Percentiles rank a stretch among this genome's conserved stretches.
Conservation (phyloP, 2,797 vertebrate species). For the Ceryle rudis region DNA sequence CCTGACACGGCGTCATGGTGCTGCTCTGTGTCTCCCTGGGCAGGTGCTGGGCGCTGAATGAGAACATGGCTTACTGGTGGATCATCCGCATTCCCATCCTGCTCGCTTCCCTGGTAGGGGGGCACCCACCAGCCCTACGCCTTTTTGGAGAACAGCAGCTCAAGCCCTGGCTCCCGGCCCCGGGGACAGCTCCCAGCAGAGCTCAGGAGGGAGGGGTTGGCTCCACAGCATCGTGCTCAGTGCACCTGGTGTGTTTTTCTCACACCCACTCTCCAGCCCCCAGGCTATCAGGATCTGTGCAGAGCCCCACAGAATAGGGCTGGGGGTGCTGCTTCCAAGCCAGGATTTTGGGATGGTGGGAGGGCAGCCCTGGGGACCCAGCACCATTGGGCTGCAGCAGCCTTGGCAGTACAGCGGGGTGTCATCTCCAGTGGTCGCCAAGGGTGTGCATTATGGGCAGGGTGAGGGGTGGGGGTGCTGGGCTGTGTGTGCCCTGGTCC, state of each 20-base stretch:
- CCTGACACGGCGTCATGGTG: fast-evolving
- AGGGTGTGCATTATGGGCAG: fast-evolving
- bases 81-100: conserved; percentile 88
- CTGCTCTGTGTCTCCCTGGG: background rate
- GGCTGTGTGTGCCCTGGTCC: background rate
- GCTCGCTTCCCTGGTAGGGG: conserved; percentile 82
- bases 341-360: background rate
- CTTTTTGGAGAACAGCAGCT: background rate
- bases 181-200: background rate
- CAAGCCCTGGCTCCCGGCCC: fast-evolving
- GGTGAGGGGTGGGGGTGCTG: background rate
- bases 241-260: fast-evolving
- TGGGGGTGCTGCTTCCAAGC: background rate
- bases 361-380: background rate
- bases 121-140: background rate
- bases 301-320: background rate
- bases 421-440: background rate
- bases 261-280: background rate
- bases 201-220: background rate
- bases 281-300: background rate
- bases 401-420: background rate
- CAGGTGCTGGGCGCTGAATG: conserved; percentile 88
- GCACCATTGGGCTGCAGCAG: fast-evolving
- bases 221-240: background rate
- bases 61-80: conserved; percentile 91